Conservation (phyloP, 2,797 vertebrate species). For the Buphagus erythrorhynchus region DNA sequence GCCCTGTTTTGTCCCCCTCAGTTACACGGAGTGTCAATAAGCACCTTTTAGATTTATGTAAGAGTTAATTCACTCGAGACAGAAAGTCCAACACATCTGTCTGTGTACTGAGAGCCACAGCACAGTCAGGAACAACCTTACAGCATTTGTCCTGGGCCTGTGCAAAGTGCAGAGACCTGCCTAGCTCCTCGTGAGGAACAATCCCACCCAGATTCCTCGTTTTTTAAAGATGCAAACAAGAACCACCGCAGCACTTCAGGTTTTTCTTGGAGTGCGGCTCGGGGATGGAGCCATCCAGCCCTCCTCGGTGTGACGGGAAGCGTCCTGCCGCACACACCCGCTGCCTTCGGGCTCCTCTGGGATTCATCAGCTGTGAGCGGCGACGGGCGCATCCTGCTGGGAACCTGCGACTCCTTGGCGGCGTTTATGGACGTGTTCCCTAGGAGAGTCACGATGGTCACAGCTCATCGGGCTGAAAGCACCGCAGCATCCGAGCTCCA, state of each 20-base stretch:
- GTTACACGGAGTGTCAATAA: background rate
- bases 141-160: background rate
- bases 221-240: background rate
- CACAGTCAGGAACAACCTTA: background rate
- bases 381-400: background rate
- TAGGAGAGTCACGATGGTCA: background rate
- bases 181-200: background rate
- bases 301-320: background rate
- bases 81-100: background rate
- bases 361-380: background rate
- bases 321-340: constrained; percentile 1
- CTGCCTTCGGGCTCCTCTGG: background rate
- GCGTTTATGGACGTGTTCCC: background rate
- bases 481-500: background rate
- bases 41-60: constrained; percentile 36
- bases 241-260: background rate
- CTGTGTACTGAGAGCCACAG: background rate
- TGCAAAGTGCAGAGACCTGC: background rate
- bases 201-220: background rate
- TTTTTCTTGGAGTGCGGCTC: background rate
- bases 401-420: background rate
- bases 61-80: constrained; percentile 18
- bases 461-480: background rate
- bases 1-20: background rate
- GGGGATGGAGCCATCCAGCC: background rate